Percentiles rank a stretch among this genome's conserved stretches.
Evolutionary conservation across 2,888 invertebrate genomes (phyloP).

Genomic region (Sarcophaga subvicina): DNA sequence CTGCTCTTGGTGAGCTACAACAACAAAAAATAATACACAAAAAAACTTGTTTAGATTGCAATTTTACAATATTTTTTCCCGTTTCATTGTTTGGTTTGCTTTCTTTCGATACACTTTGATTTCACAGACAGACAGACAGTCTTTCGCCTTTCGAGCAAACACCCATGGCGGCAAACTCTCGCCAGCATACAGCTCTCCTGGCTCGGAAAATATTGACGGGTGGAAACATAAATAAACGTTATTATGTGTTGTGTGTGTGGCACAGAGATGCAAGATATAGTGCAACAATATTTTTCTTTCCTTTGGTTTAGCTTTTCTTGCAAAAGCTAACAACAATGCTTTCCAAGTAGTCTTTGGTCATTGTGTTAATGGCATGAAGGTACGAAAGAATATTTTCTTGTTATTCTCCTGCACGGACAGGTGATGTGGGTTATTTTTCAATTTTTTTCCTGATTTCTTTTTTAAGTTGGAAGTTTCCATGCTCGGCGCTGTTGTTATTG

Average conservation of each 20-base stretch:
- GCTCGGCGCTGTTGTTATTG: not conserved
- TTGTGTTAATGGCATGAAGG: not conserved
- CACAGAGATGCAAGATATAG: not conserved
- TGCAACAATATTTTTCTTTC: not conserved
- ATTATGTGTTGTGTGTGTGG: not conserved
- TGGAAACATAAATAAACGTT: conserved; percentile 54
- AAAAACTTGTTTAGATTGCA: conserved; percentile 39
- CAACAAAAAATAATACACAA: not conserved
- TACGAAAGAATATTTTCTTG: conserved; percentile 25
- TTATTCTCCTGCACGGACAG: conserved; percentile 24
- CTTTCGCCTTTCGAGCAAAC: conserved; percentile 61
- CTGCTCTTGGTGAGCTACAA: not conserved
- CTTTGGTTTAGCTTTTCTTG: not conserved
- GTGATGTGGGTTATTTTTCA: conserved; percentile 47
- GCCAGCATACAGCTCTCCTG: conserved; percentile 23
- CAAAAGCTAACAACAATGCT: not conserved
- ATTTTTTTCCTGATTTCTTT: conserved; percentile 17
- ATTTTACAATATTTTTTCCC: conserved; percentile 11
- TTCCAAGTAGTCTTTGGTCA: not conserved
- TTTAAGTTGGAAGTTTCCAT: not conserved
- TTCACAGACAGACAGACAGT: conserved; percentile 57
- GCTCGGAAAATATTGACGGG: conserved; percentile 36
- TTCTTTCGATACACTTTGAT: not conserved
- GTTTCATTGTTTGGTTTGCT: conserved; percentile 18
- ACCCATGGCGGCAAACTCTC: conserved; percentile 58